Conservation (phyloP, 1,140 invertebrate genomes). For the Hermatobates lingyangjiaoensis region DNA sequence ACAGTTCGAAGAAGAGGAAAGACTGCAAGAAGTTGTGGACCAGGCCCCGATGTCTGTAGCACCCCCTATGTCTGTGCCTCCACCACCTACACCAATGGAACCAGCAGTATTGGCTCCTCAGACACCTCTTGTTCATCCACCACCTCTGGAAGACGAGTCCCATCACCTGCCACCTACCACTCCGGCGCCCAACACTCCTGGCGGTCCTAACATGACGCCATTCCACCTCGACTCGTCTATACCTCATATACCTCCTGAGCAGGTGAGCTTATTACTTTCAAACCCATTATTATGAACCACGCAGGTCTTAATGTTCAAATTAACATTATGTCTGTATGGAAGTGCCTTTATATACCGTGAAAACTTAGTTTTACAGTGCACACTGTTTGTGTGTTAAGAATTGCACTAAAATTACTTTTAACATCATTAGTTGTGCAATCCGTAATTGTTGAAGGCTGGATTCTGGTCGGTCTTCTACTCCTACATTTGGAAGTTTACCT, state of each 20-base stretch:
- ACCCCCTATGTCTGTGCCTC: slow-evolving; percentile 14
- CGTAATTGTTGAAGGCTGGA: no score
- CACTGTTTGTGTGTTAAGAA: no score
- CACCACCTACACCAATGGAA: neutral
- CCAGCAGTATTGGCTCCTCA: slow-evolving; percentile 11
- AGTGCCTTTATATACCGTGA: no score
- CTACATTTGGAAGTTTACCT: no score
- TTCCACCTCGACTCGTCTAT: slow-evolving; percentile 5
- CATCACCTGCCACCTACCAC: neutral
- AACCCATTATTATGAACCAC: no score
- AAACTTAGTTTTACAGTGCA: no score
- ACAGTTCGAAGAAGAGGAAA: neutral
- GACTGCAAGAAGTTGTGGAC: neutral
- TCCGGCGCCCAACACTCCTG: slow-evolving; percentile 5
- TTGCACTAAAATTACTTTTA: no score
- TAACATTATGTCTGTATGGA: no score
- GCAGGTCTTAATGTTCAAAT: no score
- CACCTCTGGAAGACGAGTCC: neutral
- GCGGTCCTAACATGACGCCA: slow-evolving; percentile 11
- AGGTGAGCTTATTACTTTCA: slow-evolving; percentile 21
- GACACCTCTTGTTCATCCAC: slow-evolving; percentile 9
- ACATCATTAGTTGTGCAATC: no score
- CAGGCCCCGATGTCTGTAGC: slow-evolving; percentile 16
- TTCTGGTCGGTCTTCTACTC: no score
- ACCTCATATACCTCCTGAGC: slow-evolving; percentile 31